phyloP scores from a whole-genome alignment of 2,888 invertebrate genomes.

The Drosophila meridiana region DNA sequence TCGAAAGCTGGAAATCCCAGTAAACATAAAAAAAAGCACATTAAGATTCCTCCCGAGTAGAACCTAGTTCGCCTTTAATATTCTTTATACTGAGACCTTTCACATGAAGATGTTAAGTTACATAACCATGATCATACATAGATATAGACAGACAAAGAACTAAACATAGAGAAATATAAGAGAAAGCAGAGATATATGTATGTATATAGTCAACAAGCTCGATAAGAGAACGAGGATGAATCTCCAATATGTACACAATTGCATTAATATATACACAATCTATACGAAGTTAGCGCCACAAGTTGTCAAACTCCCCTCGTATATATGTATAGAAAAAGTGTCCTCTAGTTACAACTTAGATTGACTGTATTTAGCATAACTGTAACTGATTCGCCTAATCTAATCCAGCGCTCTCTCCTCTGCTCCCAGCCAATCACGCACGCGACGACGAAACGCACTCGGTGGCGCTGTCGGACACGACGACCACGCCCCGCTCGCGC shows the following conservation, averaged over 20 bases:
- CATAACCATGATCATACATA: no score
- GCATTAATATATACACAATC: neutral
- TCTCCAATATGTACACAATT: neutral
- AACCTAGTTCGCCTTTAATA: no score
- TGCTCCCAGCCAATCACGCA: conserved; percentile 85
- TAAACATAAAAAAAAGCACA: no score
- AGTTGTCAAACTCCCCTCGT: neutral
- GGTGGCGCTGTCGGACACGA: conserved; percentile 88
- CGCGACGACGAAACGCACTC: conserved; percentile 90
- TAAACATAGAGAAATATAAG: neutral
- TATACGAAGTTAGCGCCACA: neutral
- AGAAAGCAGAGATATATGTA: neutral
- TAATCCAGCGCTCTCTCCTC: neutral
- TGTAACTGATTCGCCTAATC: neutral
- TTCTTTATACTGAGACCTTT: no score
- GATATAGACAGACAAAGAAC: neutral
- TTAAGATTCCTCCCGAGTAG: no score
- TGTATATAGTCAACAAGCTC: neutral
- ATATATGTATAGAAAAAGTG: neutral
- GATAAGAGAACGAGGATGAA: neutral
- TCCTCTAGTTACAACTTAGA: neutral
- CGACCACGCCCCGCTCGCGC: conserved; percentile 85
- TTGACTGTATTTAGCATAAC: no score
- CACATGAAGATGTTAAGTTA: no score
- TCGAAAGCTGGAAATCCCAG: no score